phyloP scores from a whole-genome alignment of 2,113 vertebrate genomes.

The Polyodon spathula region DNA sequence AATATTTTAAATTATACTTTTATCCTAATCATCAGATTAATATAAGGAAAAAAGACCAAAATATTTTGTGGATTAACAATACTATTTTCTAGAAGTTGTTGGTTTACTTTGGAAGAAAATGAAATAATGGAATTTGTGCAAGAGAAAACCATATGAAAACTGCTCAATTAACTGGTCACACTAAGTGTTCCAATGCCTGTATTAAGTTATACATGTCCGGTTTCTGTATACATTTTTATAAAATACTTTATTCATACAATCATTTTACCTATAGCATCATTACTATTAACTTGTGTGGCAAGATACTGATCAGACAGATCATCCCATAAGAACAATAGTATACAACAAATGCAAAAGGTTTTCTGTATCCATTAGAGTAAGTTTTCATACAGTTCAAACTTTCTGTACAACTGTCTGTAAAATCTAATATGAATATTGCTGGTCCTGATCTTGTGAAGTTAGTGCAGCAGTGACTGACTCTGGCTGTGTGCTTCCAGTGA shows the following conservation, averaged over 20 bases:
- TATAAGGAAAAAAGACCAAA: conserved; percentile 65
- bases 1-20: conserved; percentile 59
- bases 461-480: conserved; percentile 54
- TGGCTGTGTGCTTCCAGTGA: conserved; percentile 52
- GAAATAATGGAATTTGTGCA: conserved; percentile 57
- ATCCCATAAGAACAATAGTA: conserved; percentile 88
- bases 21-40: conserved; percentile 55
- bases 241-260: conserved; percentile 98
- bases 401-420: conserved; percentile 85
- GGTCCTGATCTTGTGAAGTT: conserved; percentile 85
- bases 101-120: conserved; percentile 55
- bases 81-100: conserved; percentile 22
- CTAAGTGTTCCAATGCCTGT: conserved; percentile 67
- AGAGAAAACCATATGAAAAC: conserved; percentile 65
- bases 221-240: conserved; percentile 92
- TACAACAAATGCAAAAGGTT: conserved; percentile 88
- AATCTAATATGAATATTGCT: conserved; percentile 84
- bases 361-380: conserved; percentile 77
- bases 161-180: conserved; percentile 77
- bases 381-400: conserved; percentile 69
- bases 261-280: conserved; percentile 89
- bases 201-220: conserved; percentile 69
- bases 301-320: conserved; percentile 72
- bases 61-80: conserved; percentile 48
- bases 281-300: conserved; percentile 81